Conservation (phyloP, 2,888 invertebrate genomes). For the Dynastes hyllus region DNA sequence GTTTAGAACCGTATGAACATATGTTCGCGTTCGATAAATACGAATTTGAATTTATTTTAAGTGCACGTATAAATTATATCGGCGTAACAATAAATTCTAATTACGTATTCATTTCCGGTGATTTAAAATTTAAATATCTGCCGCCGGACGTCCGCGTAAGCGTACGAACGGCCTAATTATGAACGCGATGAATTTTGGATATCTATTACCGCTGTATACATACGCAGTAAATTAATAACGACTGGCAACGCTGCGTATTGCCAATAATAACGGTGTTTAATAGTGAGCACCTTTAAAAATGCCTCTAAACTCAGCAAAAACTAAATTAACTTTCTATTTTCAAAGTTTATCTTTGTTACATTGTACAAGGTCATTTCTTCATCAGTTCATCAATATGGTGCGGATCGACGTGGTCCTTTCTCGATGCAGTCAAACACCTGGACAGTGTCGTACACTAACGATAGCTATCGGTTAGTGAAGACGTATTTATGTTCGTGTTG, state of each 20-base stretch:
- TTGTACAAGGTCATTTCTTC: no score
- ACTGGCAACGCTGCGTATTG: background rate
- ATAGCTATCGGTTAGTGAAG: no score
- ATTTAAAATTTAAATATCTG: constrained; percentile 50
- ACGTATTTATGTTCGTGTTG: no score
- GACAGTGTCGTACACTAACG: no score
- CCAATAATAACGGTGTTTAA: no score
- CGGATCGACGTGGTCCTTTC: no score
- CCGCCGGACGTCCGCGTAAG: constrained; percentile 13
- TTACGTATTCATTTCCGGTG: constrained; percentile 51
- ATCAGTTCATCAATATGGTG: no score
- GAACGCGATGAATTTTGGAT: constrained; percentile 34
- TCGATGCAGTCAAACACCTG: no score
- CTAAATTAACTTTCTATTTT: no score
- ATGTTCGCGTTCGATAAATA: constrained; percentile 14
- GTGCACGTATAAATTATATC: constrained; percentile 47
- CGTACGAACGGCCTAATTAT: constrained; percentile 47
- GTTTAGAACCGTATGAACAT: background rate
- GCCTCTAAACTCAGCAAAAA: no score
- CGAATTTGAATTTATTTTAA: constrained; percentile 47
- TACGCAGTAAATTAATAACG: constrained; percentile 31
- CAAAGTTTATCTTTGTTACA: no score
- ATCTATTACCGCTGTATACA: constrained; percentile 33
- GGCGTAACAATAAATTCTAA: constrained; percentile 50
- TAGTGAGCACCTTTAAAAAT: no score